Evolutionary conservation across 2,797 vertebrate genomes (phyloP).

Genomic region (Halcyon smyrnensis): DNA sequence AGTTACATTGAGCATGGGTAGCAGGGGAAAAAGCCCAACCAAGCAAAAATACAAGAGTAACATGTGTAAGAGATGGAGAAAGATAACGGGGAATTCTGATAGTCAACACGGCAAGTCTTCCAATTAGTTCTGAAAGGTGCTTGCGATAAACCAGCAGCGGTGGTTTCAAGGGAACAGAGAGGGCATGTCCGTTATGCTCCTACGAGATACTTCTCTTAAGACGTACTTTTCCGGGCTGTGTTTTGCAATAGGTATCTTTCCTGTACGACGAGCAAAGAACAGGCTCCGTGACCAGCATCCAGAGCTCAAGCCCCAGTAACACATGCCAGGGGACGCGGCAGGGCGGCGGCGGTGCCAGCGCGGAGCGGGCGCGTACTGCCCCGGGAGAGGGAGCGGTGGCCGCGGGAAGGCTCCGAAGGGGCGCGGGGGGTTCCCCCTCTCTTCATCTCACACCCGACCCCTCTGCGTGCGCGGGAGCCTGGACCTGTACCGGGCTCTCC

Average conservation of each 20-base stretch:
- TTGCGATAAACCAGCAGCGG: not conserved
- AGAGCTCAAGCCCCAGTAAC: not conserved
- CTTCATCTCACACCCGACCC: fast-evolving
- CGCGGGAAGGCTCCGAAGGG: no score
- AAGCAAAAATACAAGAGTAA: no score
- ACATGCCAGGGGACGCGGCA: not conserved
- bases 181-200: not conserved
- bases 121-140: not conserved
- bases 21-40: no score
- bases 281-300: not conserved
- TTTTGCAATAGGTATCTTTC: not conserved
- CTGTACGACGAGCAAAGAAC: not conserved
- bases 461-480: fast-evolving
- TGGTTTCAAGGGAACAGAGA: not conserved
- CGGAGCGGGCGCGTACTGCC: not conserved
- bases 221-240: not conserved
- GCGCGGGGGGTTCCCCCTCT: no score
- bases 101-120: not conserved
- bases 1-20: no score
- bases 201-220: not conserved
- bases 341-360: not conserved
- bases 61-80: not conserved
- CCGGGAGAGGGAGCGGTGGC: not conserved
- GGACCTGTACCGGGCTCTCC: fast-evolving
- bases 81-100: not conserved